phyloP scores from a whole-genome alignment of 2,888 invertebrate genomes.

The Halictus quadricinctus region DNA sequence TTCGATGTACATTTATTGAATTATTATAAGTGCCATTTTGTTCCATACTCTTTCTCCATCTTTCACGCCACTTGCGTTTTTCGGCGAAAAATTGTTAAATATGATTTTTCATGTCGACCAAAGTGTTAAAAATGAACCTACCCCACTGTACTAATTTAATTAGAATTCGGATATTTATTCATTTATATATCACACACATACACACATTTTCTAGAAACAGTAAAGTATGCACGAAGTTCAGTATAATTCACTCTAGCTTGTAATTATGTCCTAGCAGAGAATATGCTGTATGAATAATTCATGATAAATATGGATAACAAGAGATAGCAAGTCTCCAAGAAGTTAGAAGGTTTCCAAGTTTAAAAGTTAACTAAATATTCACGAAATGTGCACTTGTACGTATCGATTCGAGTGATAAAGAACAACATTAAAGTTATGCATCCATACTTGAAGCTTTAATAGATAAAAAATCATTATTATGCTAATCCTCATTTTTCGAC shows the following conservation, averaged over 20 bases:
- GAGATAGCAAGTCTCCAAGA: background rate
- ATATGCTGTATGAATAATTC: background rate
- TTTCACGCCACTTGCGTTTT: too few relatives aligned
- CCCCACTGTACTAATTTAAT: too few relatives aligned
- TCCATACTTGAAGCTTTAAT: too few relatives aligned
- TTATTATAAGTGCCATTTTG: too few relatives aligned
- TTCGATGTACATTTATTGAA: too few relatives aligned
- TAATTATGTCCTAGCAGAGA: background rate
- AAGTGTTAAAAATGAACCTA: background rate
- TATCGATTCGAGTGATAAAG: background rate
- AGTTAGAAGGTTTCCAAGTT: background rate
- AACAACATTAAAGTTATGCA: too few relatives aligned
- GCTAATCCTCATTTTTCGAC: background rate
- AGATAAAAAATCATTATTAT: too few relatives aligned
- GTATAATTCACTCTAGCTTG: background rate
- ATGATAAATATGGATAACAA: background rate
- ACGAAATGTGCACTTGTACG: background rate
- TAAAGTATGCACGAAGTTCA: background rate
- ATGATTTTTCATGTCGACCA: too few relatives aligned
- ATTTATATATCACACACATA: too few relatives aligned
- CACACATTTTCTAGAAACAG: background rate
- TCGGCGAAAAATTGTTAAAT: too few relatives aligned
- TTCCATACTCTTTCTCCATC: too few relatives aligned
- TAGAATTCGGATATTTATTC: too few relatives aligned
- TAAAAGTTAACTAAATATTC: background rate